Conservation (phyloP, 2,113 vertebrate species). For the Machaerirhynchus nigripectus region DNA sequence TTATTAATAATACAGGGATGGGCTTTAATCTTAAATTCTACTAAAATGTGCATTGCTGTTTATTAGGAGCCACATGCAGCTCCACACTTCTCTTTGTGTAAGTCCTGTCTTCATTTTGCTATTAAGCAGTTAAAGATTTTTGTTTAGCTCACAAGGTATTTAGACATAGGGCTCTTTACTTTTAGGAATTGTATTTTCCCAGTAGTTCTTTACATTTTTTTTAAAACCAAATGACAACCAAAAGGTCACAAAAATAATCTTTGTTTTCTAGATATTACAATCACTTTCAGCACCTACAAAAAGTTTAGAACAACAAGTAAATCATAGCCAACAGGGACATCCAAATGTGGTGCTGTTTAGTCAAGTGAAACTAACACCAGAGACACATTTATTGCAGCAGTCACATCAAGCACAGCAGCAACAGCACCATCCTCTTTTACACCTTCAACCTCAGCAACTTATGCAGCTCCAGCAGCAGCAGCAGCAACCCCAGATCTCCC, state of each 20-base stretch:
- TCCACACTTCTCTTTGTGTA: background rate
- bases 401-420: constrained; percentile 75
- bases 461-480: constrained; percentile 76
- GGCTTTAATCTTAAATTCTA: background rate
- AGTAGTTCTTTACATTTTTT: constrained; percentile 34
- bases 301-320: constrained; percentile 83
- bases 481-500: constrained; percentile 73
- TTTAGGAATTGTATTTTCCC: constrained; percentile 8
- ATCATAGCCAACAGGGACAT: constrained; percentile 81
- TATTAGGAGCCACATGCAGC: background rate
- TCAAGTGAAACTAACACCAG: constrained; percentile 75
- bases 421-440: constrained; percentile 76
- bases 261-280: constrained; percentile 85
- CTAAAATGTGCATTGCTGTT: background rate
- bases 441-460: constrained; percentile 79
- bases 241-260: constrained; percentile 36
- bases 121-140: background rate
- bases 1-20: background rate
- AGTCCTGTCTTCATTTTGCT: background rate
- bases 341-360: constrained; percentile 76
- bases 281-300: constrained; percentile 89
- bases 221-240: background rate
- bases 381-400: constrained; percentile 80
- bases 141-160: background rate
- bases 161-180: background rate